Conservation (phyloP, 2,888 invertebrate genomes). For the Hofmannophila pseudospretella region DNA sequence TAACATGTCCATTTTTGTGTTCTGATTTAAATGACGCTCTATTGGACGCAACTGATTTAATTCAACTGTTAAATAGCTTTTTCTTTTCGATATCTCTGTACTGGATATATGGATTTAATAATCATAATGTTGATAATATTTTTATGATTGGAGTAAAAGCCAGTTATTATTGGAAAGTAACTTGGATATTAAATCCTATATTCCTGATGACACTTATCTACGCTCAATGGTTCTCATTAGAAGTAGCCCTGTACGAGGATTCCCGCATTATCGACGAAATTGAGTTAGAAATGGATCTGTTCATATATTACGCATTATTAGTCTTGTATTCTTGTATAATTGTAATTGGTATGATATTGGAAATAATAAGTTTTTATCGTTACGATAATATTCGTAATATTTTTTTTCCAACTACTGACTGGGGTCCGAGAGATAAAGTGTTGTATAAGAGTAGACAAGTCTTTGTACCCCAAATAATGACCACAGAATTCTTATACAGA, state of each 20-base stretch:
- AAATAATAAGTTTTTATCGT: constrained; percentile 25
- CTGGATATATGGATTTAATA: constrained; percentile 58
- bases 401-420: constrained; percentile 36
- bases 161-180: constrained; percentile 53
- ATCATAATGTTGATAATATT: constrained; percentile 58
- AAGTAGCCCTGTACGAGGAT: constrained; percentile 22
- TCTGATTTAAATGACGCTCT: constrained; percentile 49
- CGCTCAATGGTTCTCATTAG: constrained; percentile 24
- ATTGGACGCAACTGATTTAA: constrained; percentile 40
- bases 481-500: constrained; percentile 66
- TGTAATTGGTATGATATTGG: constrained; percentile 37
- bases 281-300: constrained; percentile 16
- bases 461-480: constrained; percentile 73
- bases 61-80: constrained; percentile 47
- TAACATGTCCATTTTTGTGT: constrained; percentile 53
- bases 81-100: constrained; percentile 54
- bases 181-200: constrained; percentile 54
- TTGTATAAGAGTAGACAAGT: constrained; percentile 61
- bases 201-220: constrained; percentile 31
- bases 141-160: constrained; percentile 69
- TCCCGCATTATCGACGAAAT: constrained; percentile 27
- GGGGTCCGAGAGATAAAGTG: constrained; percentile 57
- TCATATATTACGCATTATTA: constrained; percentile 21
- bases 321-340: constrained; percentile 31
- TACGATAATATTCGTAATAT: constrained; percentile 27